A percentile compares a stretch with the other conserved stretches of the same genome.
Evolutionary conservation across 2,797 vertebrate species (phyloP).

Genomic region (Scyliorhinus canicula): DNA sequence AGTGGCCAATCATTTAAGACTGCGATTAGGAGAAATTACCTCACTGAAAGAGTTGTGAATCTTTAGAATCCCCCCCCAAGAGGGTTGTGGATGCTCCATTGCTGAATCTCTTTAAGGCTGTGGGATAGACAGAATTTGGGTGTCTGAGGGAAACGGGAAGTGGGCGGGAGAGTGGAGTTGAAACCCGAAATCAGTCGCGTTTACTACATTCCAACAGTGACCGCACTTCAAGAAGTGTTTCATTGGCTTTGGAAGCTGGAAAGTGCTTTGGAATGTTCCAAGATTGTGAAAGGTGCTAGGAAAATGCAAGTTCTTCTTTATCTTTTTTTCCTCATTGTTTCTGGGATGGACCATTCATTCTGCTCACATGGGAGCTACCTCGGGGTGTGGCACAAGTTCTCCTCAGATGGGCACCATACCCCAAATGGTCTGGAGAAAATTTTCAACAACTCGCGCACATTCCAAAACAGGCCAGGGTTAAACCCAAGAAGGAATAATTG

Average conservation of each 20-base stretch:
- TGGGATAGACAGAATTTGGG: too few relatives aligned
- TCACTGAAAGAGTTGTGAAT: too few relatives aligned
- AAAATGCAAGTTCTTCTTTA: neutral
- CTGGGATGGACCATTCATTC: neutral
- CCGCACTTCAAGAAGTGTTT: neutral
- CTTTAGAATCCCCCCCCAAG: too few relatives aligned
- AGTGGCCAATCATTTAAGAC: too few relatives aligned
- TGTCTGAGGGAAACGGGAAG: too few relatives aligned
- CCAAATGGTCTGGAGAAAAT: neutral
- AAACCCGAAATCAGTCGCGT: too few relatives aligned
- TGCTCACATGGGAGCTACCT: neutral
- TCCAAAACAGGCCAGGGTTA: neutral
- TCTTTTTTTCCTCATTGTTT: neutral
- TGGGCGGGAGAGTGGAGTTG: too few relatives aligned
- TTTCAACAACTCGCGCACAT: neutral
- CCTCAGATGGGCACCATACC: neutral
- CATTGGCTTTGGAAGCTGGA: neutral
- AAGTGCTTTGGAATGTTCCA: neutral
- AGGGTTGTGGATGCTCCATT: too few relatives aligned
- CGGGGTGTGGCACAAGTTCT: neutral
- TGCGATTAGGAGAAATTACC: too few relatives aligned
- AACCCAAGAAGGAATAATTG: neutral
- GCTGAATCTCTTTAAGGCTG: too few relatives aligned
- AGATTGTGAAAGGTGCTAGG: neutral
- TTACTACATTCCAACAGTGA: neutral